phyloP scores from a whole-genome alignment of 2,888 invertebrate species.

The Serrognathus titanus region DNA sequence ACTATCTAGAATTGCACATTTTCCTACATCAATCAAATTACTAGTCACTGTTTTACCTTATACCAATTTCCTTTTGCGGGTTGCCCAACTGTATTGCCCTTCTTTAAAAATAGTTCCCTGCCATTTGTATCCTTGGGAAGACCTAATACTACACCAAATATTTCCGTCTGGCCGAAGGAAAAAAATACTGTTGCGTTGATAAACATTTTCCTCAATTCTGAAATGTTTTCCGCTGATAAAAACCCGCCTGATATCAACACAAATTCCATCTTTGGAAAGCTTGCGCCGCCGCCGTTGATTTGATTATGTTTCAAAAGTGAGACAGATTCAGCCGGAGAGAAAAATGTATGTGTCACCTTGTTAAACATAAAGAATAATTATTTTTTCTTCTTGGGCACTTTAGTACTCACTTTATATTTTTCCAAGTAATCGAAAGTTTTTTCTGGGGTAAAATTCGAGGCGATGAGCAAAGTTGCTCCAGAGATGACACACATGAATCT shows the following conservation, averaged over 20 bases:
- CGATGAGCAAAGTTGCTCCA: neutral
- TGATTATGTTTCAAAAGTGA: constrained; percentile 25
- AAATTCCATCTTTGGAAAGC: constrained; percentile 34
- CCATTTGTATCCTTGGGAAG: constrained; percentile 16
- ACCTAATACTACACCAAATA: constrained; percentile 31
- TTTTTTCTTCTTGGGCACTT: neutral
- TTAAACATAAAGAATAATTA: neutral
- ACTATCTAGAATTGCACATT: constrained; percentile 3
- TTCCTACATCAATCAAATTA: neutral
- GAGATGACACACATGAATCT: neutral
- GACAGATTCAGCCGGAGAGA: constrained; percentile 34
- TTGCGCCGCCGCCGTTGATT: constrained; percentile 34
- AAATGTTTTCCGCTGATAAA: constrained; percentile 31
- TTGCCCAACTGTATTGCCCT: neutral
- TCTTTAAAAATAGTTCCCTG: neutral
- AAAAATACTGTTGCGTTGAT: constrained; percentile 38
- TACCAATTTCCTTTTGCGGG: neutral
- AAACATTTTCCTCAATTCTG: constrained; percentile 37
- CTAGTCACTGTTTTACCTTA: neutral
- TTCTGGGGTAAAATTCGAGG: neutral
- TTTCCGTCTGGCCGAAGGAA: constrained; percentile 43
- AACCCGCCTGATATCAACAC: constrained; percentile 36
- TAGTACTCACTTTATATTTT: neutral
- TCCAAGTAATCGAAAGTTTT: neutral
- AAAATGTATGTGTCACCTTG: constrained; percentile 32